Base-by-base conservation (phyloP, 2,888 invertebrate species). In the Artemia sp. region DNA sequence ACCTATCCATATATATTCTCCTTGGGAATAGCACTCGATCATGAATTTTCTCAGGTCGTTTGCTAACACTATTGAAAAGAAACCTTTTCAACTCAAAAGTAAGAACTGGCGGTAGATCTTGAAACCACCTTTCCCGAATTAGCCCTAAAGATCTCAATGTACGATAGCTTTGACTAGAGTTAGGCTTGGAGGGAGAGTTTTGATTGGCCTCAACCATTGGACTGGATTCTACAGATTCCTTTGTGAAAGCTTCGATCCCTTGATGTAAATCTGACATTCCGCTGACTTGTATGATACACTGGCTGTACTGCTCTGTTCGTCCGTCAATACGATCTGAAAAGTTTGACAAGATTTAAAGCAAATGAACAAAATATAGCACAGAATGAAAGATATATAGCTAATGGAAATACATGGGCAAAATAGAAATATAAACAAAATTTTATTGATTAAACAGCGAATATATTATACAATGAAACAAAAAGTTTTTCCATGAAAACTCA, bases 1-100 rank as follows among this genome's bases (percentile, higher is more conserved):
- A 79, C 77, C 80, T 77, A 73, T 80, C 80, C 77, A 80, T 77
- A 73, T 77, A 80, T 66, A 80, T 76, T 58, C 77, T 74, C 72
- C 78, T 76, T 52, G 80, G 80, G 74, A 80, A 80, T 68, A 77
- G 77, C 71, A 80, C 76, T 74, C 78, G 78, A 72, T 80, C 79
- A 73, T 80, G 80, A 69, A 80, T 79, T 74, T 80, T 80, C 72
- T 80, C 80, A 12, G 80, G 78, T 51, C 78, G 75, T 50, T 78
- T 77, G 51, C 78, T 71, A 69, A 77, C 77, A 70, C 78, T 78
- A 73, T 80, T 80, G 74, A 79, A 80, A 71, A 79, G 78, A 74
- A 79, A 80, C 52, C 80, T 73, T n/a, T 78, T 78, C 52, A 80
- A 74, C 72, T 78, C 79, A 76, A 79, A 78, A 24, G 79, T 77